phyloP scores from a whole-genome alignment of 1,140 invertebrate genomes.

The Branchinecta lynchi region DNA sequence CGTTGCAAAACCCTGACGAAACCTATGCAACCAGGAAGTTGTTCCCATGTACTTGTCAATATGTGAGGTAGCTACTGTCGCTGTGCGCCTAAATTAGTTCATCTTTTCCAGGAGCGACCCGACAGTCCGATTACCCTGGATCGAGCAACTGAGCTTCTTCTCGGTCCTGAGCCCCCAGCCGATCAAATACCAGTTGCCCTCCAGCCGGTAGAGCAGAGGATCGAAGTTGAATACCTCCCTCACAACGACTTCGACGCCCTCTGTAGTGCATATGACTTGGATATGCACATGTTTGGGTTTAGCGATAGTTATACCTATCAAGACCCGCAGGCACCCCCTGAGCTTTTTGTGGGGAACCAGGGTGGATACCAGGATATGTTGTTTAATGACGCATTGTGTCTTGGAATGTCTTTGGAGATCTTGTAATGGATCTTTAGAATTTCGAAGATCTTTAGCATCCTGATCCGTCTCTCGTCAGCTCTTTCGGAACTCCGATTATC shows the following conservation, averaged over 20 bases:
- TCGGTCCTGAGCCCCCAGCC: not conserved
- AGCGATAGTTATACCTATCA: not conserved
- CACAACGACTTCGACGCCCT: not conserved
- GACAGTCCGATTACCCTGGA: slow-evolving; percentile 1
- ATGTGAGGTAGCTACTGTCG: too few species aligned
- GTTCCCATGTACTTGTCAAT: too few species aligned
- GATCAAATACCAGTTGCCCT: not conserved
- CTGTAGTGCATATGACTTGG: not conserved
- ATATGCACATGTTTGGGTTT: not conserved
- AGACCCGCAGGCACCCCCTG: not conserved
- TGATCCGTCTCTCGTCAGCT: too few species aligned
- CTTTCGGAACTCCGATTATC: too few species aligned
- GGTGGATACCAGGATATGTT: not conserved
- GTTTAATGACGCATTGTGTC: slow-evolving; percentile 3
- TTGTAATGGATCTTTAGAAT: not conserved
- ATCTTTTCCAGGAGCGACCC: not conserved
- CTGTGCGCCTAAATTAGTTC: too few species aligned
- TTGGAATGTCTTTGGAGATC: not conserved
- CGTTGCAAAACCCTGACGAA: too few species aligned
- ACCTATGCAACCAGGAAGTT: too few species aligned
- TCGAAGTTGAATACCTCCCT: not conserved
- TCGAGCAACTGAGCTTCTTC: not conserved
- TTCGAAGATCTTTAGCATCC: too few species aligned
- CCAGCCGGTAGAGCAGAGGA: not conserved
- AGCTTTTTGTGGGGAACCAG: not conserved